Conservation (phyloP, 2,113 vertebrate genomes). For the Marcusenius ussheri region DNA sequence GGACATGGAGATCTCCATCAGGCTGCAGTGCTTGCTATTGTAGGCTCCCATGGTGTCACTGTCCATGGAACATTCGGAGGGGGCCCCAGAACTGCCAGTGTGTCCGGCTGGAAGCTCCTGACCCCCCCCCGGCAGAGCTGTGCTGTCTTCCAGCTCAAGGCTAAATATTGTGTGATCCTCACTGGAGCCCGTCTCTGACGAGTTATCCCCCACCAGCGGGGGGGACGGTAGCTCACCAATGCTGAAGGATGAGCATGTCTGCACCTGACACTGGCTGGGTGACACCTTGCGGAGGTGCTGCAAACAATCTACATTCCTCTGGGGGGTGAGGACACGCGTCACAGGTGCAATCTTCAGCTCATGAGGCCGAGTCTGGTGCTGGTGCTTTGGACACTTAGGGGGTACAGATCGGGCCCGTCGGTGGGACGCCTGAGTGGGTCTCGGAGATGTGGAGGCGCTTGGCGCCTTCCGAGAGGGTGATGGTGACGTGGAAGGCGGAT, state of each 20-base stretch:
- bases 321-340: slow-evolving; percentile 69
- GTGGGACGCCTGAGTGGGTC: slow-evolving; percentile 39
- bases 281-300: slow-evolving; percentile 81
- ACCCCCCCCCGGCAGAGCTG: slow-evolving; percentile 14
- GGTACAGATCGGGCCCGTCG: slow-evolving; percentile 48
- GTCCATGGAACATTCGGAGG: slow-evolving; percentile 63
- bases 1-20: slow-evolving; percentile 62
- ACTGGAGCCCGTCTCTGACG: slow-evolving; percentile 56
- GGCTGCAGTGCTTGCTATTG: slow-evolving; percentile 45
- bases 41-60: slow-evolving; percentile 55
- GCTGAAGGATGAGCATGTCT: slow-evolving; percentile 78
- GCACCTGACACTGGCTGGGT: slow-evolving; percentile 79
- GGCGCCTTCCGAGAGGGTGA: slow-evolving; percentile 44
- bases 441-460: slow-evolving; percentile 34
- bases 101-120: slow-evolving; percentile 20
- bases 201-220: slow-evolving; percentile 41
- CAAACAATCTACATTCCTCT: slow-evolving; percentile 76
- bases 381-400: slow-evolving; percentile 68
- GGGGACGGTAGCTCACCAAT: slow-evolving; percentile 57
- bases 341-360: slow-evolving; percentile 75
- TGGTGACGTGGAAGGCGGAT: slow-evolving; percentile 42
- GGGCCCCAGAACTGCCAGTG: slow-evolving; percentile 55
- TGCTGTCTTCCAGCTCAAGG: slow-evolving; percentile 55
- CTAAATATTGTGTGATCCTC: slow-evolving; percentile 60
- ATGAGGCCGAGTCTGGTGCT: slow-evolving; percentile 51